These are phyloP conservation scores for Sinocyclocheilus grahami DNA, from an alignment of 2,113 vertebrate species.

Conservation along the genomic window DNA sequence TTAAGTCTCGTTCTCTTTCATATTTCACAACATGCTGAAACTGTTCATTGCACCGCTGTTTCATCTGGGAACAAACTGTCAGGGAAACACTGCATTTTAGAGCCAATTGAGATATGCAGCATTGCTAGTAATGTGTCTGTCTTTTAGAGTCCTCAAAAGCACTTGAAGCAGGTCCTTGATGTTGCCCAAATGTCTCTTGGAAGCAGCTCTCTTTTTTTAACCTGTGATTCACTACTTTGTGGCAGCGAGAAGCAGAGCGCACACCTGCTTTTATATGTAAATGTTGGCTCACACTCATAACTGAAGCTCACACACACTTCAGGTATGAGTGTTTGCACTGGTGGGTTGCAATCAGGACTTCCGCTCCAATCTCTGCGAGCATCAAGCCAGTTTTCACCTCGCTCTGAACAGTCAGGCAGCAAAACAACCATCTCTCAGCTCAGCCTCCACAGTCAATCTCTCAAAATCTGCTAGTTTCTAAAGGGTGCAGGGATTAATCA, in stretches of 20 bases:
- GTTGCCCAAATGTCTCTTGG: constrained; percentile 53
- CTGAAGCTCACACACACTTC: constrained; percentile 1
- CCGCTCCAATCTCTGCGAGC: constrained; percentile 28
- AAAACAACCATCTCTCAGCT: constrained; percentile 34
- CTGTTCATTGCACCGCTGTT: not conserved
- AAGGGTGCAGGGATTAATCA: constrained; percentile 34
- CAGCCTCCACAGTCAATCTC: constrained; percentile 18
- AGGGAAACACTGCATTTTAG: constrained; percentile 21
- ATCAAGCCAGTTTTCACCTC: constrained; percentile 36
- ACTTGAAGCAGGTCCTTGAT: constrained; percentile 49
- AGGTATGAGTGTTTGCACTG: constrained; percentile 21
- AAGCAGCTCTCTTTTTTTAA: constrained; percentile 10
- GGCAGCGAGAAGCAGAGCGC: constrained; percentile 46
- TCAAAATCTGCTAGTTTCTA: constrained; percentile 5
- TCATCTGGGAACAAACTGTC: not conserved
- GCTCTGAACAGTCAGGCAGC: constrained; percentile 40
- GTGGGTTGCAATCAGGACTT: constrained; percentile 43
- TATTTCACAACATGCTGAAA: constrained; percentile 17
- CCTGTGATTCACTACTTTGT: constrained; percentile 50
- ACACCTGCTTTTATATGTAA: constrained; percentile 59
- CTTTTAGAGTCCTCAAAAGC: constrained; percentile 41
- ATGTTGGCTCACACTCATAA: constrained; percentile 49
- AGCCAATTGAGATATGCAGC: constrained; percentile 22
- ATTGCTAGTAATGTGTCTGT: constrained; percentile 13
- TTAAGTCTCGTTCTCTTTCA: not conserved